phyloP scores from a whole-genome alignment of 2,113 vertebrate genomes.

The Procavia capensis region DNA sequence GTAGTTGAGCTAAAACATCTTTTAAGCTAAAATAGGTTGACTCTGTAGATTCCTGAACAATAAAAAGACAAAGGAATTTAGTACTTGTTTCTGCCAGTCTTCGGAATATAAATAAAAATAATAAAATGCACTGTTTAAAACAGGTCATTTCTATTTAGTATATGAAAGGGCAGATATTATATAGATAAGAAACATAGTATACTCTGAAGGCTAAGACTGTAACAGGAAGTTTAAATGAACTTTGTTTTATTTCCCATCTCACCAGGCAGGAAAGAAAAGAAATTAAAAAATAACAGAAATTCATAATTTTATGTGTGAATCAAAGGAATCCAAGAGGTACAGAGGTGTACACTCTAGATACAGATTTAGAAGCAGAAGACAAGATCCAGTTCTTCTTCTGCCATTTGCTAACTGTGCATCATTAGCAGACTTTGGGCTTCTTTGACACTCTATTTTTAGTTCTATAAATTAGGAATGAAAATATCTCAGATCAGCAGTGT shows the following conservation, averaged over 20 bases:
- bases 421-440: neutral
- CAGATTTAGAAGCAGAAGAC: neutral
- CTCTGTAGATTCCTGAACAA: neutral
- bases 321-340: neutral
- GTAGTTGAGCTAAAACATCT: neutral
- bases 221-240: neutral
- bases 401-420: neutral
- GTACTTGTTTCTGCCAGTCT: neutral
- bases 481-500: neutral
- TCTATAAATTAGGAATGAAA: neutral
- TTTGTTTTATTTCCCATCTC: neutral
- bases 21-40: neutral
- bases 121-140: neutral
- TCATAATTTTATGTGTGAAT: neutral
- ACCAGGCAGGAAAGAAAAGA: neutral
- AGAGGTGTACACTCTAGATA: neutral
- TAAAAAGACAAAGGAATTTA: neutral
- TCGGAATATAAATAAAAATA: neutral
- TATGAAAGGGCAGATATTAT: neutral
- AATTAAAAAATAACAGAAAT: neutral
- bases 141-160: neutral
- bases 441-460: neutral
- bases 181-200: neutral
- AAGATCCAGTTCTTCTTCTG: neutral
- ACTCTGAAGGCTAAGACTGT: neutral